Conservation (phyloP, 2,888 invertebrate species). For the Chydorus sphaericus region DNA sequence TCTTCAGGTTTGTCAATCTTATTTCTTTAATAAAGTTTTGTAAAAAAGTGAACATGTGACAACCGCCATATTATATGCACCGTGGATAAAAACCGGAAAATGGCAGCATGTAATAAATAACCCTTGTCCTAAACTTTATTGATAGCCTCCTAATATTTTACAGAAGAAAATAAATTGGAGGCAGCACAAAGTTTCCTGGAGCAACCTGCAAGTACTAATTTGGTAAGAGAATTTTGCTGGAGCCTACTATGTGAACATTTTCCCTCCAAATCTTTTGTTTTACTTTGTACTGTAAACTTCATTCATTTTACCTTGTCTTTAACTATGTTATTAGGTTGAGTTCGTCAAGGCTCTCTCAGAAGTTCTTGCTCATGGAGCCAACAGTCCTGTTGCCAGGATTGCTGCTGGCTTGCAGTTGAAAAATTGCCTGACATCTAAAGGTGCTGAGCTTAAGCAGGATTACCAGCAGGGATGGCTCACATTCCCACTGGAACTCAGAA, state of each 20-base stretch:
- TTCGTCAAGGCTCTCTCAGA: conserved; percentile 88
- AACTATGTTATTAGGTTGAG: conserved; percentile 46
- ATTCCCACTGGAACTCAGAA: conserved; percentile 70
- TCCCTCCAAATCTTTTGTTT: background rate
- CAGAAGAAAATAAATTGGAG: conserved; percentile 89
- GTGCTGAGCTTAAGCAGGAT: conserved; percentile 55
- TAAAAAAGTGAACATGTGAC: background rate
- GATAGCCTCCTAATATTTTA: conserved; percentile 28
- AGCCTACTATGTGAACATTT: background rate
- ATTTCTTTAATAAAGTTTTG: background rate
- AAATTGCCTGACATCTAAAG: conserved; percentile 94
- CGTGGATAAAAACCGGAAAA: background rate
- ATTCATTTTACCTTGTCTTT: too few species aligned
- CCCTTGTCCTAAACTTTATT: too few species aligned
- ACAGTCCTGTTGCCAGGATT: conserved; percentile 89
- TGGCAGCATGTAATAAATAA: too few species aligned
- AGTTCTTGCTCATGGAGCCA: conserved; percentile 72
- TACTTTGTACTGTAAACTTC: too few species aligned
- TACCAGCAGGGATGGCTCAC: conserved; percentile 89
- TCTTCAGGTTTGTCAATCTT: conserved; percentile 66
- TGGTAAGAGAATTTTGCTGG: conserved; percentile 38
- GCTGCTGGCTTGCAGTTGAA: conserved; percentile 97
- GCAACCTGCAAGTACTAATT: conserved; percentile 78
- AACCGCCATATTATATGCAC: background rate
- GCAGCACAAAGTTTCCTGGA: conserved; percentile 83